Evolutionary conservation across 2,113 vertebrate species (phyloP).

Genomic region (Sinocyclocheilus anshuiensis): DNA sequence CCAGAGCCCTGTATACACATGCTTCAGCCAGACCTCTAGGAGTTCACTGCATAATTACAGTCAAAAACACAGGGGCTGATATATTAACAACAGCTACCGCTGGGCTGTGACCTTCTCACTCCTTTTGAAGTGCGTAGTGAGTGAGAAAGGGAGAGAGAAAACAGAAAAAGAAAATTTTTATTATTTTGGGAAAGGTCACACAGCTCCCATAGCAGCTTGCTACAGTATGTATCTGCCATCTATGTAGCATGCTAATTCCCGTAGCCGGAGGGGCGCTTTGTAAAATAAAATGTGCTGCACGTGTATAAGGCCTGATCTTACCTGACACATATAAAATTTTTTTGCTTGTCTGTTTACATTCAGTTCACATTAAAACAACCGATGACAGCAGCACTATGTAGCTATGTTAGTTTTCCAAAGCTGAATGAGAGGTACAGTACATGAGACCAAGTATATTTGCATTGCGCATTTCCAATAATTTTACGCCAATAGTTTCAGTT

Average conservation of each 20-base stretch:
- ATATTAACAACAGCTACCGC: conserved; percentile 44
- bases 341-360: neutral
- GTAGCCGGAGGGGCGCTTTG: neutral
- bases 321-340: neutral
- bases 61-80: conserved; percentile 40
- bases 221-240: conserved; percentile 21
- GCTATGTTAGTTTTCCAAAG: neutral
- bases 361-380: neutral
- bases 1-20: conserved; percentile 14
- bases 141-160: conserved; percentile 7
- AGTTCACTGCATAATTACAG: conserved; percentile 45
- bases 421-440: too few species aligned
- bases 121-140: conserved; percentile 29
- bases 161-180: conserved; percentile 5
- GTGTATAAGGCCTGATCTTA: neutral
- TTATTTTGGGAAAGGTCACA: conserved; percentile 36
- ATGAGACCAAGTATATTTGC: neutral
- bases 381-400: neutral
- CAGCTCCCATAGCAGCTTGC: conserved; percentile 6
- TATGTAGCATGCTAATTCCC: conserved; percentile 15
- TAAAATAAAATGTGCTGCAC: neutral
- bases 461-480: neutral
- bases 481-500: neutral
- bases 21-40: conserved; percentile 40
- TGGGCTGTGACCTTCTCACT: conserved; percentile 40